Evolutionary conservation across 2,113 vertebrate species (phyloP), one percentile per base, ranked within the genome.

Genomic region (Benitochromis conjunctus): DNA sequence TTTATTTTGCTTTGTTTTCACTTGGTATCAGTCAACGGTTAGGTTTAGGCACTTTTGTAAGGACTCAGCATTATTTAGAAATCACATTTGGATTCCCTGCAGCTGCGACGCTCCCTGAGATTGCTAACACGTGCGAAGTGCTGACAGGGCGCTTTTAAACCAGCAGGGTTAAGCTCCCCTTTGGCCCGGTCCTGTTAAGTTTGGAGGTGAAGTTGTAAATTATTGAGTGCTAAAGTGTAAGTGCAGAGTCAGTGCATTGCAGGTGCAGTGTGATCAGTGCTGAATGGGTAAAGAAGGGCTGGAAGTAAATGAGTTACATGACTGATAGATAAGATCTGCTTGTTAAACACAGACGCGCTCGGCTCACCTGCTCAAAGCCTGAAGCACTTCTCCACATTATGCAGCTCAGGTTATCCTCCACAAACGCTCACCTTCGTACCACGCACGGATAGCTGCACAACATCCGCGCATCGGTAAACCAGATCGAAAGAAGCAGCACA

Each of bases 151-250:
- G 11, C 0, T 36, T 79, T 36, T 8, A 2, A 43, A 55, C 38
- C 62, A 2, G 89, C 56, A 12, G 86, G 88, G 88, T 89, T 86
- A 89, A 89, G 80, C 79, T 74, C 81, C 86, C 82, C 76, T 79
- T 82, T 86, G 86, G 92, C 82, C 84, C 11, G 5, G 74, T 56
- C 89, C 69, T 57, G 82, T 81, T 81, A 36, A 79, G 51, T 69
- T 43, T 55, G 74, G 77, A 79, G 83, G 83, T 80, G 85, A 88
- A 90, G 88, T 24, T 55, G 86, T 91, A 83, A 91, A 93, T 90
- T 84, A 93, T 89, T 90, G 89, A 92, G 85, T 31, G 71, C 62
- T 66, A 36, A 82, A 69, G 82, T 71, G 87, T 31, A 58, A 85
- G 77, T 69, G 92, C 86, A 26, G 85, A 9, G 84, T 93, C 92